Evolutionary conservation across 2,888 invertebrate species (phyloP), one percentile per base, ranked within the genome.

Genomic region (Dolomedes plantarius): DNA sequence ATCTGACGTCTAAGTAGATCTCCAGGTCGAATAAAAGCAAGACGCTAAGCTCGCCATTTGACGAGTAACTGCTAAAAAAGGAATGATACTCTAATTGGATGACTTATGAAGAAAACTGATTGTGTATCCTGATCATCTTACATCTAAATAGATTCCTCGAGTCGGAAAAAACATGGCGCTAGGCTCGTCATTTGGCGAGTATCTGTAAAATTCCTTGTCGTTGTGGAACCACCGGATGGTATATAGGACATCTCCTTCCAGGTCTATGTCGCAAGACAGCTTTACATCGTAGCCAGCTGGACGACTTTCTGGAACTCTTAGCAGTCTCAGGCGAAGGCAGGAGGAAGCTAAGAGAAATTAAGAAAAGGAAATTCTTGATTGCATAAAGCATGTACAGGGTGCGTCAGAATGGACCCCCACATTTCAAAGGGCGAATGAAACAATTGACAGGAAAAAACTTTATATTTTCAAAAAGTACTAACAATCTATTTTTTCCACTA

Each of bases 141-240:
- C 83, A 32, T 83, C 83, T n/a, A 77, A n/a, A 29, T 77, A 50
- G 32, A 83, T 83, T 1, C 75, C 83, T n/a, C 46, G 23, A 9
- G 41, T 50, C 9, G 83, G 83, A 23, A 83, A 83, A 31, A 46
- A 83, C 65, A 76, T 72, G 0, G 69, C 29, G 13, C 27, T 65
- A 5, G 83, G 83, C 6, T 50, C 65, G 16, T 83, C 83, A 32
- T 23, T 19, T 0, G 83, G 83, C 0, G 65, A 76, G 19, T 62
- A 83, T 23, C 83, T 77, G 71, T 67, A 77, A 72, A 83, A 83
- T 27, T 83, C 76, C 50, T 77, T 19, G 0, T 46, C 75, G 28
- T 83, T 68, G 32, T 77, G 83, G 29, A 83, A 83, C 76, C 83
- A 77, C 9, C 76, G 76, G 23, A 83, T 64, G 16, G 83, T 64